These are phyloP conservation scores for Pluvialis apricaria DNA, from an alignment of 2,113 vertebrate genomes.

Conservation along the genomic window DNA sequence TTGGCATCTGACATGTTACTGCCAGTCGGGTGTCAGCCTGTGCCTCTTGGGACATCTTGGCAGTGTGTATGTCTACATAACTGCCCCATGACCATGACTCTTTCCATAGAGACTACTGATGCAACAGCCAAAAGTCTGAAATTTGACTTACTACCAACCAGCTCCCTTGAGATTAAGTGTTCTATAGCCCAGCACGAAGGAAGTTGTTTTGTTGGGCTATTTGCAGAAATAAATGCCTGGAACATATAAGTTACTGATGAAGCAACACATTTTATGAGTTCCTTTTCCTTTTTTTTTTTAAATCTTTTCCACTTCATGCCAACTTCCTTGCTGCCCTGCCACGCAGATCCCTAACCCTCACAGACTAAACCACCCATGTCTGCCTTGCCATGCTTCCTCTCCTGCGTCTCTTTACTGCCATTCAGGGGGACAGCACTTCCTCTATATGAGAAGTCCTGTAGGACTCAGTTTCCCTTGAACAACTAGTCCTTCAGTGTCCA, in stretches of 20 bases:
- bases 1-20: background rate
- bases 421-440: background rate
- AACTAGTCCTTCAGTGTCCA: background rate
- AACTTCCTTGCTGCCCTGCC: background rate
- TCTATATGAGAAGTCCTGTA: background rate
- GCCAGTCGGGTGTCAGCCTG: background rate
- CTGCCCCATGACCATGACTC: background rate
- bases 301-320: background rate
- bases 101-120: background rate
- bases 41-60: background rate
- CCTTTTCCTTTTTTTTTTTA: background rate
- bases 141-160: background rate
- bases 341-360: background rate
- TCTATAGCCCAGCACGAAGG: background rate
- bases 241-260: background rate
- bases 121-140: background rate
- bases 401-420: background rate
- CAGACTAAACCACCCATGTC: background rate
- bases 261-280: background rate
- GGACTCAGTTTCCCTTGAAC: background rate
- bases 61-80: background rate
- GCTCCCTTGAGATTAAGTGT: background rate
- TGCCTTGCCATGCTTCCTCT: background rate
- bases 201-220: background rate
- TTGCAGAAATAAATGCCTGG: background rate